Conservation (phyloP, 1,140 invertebrate species). For the Lordiphosa collinella region DNA sequence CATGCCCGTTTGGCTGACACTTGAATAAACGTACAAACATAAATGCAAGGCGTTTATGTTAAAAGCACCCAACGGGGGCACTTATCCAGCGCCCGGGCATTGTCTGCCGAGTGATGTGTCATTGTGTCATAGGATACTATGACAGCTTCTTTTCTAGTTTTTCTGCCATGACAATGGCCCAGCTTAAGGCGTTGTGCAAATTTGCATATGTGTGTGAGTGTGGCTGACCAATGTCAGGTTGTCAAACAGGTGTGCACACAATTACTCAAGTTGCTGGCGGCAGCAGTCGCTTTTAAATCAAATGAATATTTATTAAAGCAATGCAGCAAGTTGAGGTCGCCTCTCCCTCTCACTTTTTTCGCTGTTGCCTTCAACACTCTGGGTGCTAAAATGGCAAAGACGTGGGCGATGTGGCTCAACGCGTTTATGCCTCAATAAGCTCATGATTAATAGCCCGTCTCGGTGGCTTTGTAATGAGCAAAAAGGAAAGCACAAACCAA, state of each 20-base stretch:
- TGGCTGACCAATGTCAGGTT: constrained; percentile 43
- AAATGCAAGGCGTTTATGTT: constrained; percentile 30
- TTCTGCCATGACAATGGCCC: constrained; percentile 23
- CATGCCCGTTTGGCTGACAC: constrained; percentile 27
- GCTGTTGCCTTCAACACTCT: constrained; percentile 21
- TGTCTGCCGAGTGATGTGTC: constrained; percentile 34
- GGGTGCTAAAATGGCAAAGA: constrained; percentile 7
- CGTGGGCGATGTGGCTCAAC: constrained; percentile 18
- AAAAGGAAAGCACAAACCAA: constrained; percentile 47
- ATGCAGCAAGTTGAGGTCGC: constrained; percentile 5
- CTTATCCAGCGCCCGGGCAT: constrained; percentile 25
- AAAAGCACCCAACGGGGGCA: constrained; percentile 51
- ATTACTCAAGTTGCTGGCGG: constrained; percentile 37
- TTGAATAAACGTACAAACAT: constrained; percentile 43
- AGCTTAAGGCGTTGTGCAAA: constrained; percentile 34
- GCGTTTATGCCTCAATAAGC: constrained; percentile 72
- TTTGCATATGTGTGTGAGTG: constrained; percentile 24
- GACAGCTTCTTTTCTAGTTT: constrained; percentile 41
- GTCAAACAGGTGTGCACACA: constrained; percentile 43
- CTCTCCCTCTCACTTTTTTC: constrained; percentile 27
- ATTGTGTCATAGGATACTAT: constrained; percentile 40
- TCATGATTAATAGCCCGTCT: constrained; percentile 73
- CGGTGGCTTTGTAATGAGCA: constrained; percentile 61
- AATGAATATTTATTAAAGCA: constrained; percentile 52
- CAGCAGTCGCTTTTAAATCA: constrained; percentile 29